These are phyloP conservation scores for Dasyornis broadbenti DNA, from an alignment of 2,113 vertebrate genomes.

Conservation along the genomic window DNA sequence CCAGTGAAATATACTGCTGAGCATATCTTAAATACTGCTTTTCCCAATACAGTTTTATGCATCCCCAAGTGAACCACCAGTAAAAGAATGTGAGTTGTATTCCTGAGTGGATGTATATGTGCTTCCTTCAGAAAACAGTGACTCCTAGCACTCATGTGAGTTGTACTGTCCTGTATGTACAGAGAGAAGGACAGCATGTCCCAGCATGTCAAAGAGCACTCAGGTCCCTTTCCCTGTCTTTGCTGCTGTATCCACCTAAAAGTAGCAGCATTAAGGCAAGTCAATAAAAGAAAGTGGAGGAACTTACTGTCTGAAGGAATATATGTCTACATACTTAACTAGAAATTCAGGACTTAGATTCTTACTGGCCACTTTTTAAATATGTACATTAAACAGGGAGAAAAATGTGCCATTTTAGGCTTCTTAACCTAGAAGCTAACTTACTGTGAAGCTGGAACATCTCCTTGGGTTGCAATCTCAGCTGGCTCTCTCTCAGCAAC, in stretches of 20 bases:
- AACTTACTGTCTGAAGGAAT: not conserved
- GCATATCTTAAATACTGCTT: not conserved
- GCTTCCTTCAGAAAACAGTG: not conserved
- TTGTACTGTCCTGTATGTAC: not conserved
- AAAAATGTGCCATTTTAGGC: not conserved
- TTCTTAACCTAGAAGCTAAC: not conserved
- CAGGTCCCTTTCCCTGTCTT: not conserved
- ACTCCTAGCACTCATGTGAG: not conserved
- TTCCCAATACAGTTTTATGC: not conserved
- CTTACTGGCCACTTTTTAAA: not conserved
- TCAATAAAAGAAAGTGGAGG: not conserved
- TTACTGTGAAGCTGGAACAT: not conserved
- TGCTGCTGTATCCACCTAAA: not conserved
- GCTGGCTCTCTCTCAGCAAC: not conserved
- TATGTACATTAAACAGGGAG: fast-evolving
- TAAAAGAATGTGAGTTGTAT: not conserved
- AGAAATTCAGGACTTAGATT: not conserved
- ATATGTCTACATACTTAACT: not conserved
- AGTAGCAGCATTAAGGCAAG: not conserved
- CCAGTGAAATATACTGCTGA: not conserved
- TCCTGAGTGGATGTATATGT: not conserved
- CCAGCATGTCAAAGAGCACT: not conserved
- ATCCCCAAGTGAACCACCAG: not conserved
- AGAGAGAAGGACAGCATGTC: not conserved
- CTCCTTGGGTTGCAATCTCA: not conserved